Evolutionary conservation across 2,113 vertebrate genomes (phyloP).

Genomic region (Turnix velox): DNA sequence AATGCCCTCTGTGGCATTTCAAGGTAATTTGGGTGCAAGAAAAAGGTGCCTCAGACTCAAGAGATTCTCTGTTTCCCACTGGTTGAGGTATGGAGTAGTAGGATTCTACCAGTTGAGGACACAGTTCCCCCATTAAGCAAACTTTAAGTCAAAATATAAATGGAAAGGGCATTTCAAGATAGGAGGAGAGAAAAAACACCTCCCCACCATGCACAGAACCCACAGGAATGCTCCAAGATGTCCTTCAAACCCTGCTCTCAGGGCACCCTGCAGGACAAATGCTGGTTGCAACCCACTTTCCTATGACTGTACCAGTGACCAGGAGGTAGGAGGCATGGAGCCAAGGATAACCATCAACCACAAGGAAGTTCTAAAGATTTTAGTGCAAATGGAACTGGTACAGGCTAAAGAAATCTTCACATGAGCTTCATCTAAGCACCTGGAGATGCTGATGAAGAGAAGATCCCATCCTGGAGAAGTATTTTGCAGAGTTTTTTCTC

Average conservation of each 20-base stretch:
- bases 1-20: background rate
- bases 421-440: background rate
- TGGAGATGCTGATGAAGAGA: background rate
- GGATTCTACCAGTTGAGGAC: background rate
- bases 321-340: background rate
- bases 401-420: background rate
- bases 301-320: accelerated
- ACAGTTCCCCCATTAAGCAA: background rate
- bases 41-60: background rate
- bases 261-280: background rate
- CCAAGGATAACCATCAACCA: background rate
- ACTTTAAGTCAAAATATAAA: background rate
- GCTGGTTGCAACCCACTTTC: too few relatives aligned
- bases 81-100: too few relatives aligned
- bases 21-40: background rate
- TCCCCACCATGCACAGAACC: background rate
- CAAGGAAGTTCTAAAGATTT: background rate
- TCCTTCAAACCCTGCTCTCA: background rate
- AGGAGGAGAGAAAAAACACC: background rate
- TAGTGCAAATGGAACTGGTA: background rate
- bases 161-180: background rate
- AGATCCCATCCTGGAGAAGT: background rate
- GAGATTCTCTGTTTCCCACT: background rate
- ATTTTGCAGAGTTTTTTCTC: background rate
- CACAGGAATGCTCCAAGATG: background rate